Evolutionary conservation across 1,140 invertebrate genomes (phyloP), one percentile per base, ranked within the genome.

Genomic region (Lucilia cuprina): DNA sequence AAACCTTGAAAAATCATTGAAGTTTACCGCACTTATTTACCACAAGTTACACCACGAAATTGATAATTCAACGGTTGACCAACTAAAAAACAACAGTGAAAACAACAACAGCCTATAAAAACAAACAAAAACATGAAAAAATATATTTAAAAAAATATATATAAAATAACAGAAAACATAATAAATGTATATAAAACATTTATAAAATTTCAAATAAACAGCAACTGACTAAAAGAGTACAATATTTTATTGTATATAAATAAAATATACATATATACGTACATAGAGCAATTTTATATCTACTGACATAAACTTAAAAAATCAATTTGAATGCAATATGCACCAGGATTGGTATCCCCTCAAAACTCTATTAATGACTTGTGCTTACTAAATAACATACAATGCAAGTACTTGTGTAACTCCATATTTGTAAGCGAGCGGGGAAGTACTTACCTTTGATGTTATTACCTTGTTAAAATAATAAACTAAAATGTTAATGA

Each of bases 21-120:
- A 80, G 88, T 89, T 87, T 88, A 89, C 88, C 88, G 88, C 88
- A 89, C 88, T 89, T 89, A 89, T 89, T 87, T 85, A 87, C 88
- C 88, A 86, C 88, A 89, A 89, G 88, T 89, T 89, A 86, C 87
- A 89, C 88, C 88, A 86, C 88, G 88, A 89, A 89, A 89, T 89
- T 89, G 88, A 89, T 89, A 89, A 89, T 89, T 89, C 88, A 89
- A 89, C 88, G 88, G 88, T 89, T 89, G 89, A 89, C 88, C 88
- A 87, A 87, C 86, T 87, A 87, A 87, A 85, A 86, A 83, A 83
- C 60, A 83, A 83, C 77, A 80, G 47, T 80, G 47, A 80, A 47
- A 80, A 80, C 77, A 80, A 80, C 77, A 80, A 19, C 77, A 25
- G 77, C 77, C 77, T 80, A 80, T 80, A 49, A 80, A 80, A 80